Evolutionary conservation across 2,113 vertebrate genomes (phyloP).

Genomic region (Onychorhynchus coronatus): DNA sequence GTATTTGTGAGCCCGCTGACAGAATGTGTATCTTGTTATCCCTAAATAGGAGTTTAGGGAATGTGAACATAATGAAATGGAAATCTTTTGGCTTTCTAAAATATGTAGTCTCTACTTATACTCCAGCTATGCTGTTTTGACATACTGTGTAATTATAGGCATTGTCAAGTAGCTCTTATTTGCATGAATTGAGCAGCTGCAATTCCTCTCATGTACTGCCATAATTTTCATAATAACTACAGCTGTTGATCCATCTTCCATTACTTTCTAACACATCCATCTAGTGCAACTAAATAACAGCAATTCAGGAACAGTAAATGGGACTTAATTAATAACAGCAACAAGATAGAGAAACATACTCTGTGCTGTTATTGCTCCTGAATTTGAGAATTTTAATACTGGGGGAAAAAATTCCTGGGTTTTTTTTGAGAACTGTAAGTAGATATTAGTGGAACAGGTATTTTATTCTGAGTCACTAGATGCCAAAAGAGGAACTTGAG

Average conservation of each 20-base stretch:
- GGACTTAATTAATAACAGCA: constrained; percentile 41
- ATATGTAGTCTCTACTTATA: not conserved
- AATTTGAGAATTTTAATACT: not conserved
- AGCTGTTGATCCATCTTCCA: constrained; percentile 40
- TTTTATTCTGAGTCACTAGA: not conserved
- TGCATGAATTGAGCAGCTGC: constrained; percentile 44
- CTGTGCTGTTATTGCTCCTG: not conserved
- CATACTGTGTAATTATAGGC: constrained; percentile 47
- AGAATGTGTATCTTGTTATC: not conserved
- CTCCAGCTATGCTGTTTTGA: constrained; percentile 23
- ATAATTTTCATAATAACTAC: constrained; percentile 32
- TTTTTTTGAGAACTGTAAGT: not conserved
- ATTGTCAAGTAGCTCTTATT: constrained; percentile 28
- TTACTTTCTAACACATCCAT: not conserved
- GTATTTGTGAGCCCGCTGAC: not conserved
- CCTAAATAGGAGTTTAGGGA: not conserved
- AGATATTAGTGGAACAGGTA: not conserved
- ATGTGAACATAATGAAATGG: not conserved
- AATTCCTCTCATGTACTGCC: constrained; percentile 34
- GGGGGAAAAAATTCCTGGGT: not conserved
- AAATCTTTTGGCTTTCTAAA: constrained; percentile 7
- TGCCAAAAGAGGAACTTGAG: not conserved
- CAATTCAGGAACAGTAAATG: constrained; percentile 14
- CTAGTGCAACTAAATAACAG: not conserved
- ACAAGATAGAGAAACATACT: not conserved